Evolutionary conservation across 2,888 invertebrate genomes (phyloP).

Genomic region (Mimumesa dahlbomi): DNA sequence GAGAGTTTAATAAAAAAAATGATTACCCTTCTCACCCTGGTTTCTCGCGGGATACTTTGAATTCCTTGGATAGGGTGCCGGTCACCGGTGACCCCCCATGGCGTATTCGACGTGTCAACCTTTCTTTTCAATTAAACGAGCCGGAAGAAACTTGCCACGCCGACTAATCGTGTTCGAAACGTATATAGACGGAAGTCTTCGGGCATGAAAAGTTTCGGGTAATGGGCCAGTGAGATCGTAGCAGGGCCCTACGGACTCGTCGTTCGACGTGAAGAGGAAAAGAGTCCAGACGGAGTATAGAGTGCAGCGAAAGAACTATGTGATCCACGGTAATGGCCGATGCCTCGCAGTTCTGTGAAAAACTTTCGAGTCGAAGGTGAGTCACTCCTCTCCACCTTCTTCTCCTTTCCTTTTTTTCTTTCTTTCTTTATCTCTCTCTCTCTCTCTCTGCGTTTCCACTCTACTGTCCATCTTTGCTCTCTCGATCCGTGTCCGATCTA

Average conservation of each 20-base stretch:
- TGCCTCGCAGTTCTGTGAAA: constrained; percentile 52
- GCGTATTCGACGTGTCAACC: no score
- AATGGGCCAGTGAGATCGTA: background rate
- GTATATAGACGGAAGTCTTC: no score
- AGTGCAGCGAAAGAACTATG: constrained; percentile 57
- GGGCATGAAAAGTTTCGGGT: constrained; percentile 53
- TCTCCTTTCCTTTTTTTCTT: constrained; percentile 1
- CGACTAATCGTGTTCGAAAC: constrained; percentile 54
- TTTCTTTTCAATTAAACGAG: constrained; percentile 48
- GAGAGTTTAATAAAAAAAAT: no score
- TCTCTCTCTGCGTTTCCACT: background rate
- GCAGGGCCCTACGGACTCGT: constrained; percentile 4
- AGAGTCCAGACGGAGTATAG: constrained; percentile 23
- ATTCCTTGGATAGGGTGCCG: no score
- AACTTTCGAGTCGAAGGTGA: constrained; percentile 63
- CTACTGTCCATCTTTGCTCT: constrained; percentile 8
- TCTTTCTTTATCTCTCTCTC: constrained; percentile 5
- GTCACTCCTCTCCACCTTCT: constrained; percentile 22
- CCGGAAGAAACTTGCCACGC: constrained; percentile 4
- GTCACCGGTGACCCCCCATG: no score
- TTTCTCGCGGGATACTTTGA: no score
- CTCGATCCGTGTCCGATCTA: constrained; percentile 3
- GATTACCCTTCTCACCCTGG: no score
- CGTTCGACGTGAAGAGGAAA: background rate
- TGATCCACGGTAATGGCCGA: constrained; percentile 66